phyloP scores from a whole-genome alignment of 2,797 vertebrate genomes.

The Thunnus albacares region DNA sequence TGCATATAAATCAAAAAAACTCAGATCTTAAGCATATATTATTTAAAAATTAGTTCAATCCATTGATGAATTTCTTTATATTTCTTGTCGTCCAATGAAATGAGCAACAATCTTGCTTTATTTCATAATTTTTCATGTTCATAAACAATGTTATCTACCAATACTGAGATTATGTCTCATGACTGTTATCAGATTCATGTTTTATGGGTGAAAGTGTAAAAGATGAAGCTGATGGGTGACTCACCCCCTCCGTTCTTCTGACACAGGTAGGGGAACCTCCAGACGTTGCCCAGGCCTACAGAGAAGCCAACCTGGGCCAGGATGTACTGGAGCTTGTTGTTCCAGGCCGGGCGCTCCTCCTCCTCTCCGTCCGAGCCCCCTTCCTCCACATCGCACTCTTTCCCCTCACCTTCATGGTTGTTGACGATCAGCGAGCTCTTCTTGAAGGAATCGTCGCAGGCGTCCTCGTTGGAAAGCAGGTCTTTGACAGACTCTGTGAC shows the following conservation, averaged over 20 bases:
- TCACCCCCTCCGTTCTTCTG: constrained; percentile 99
- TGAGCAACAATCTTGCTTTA: too few species aligned
- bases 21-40: too few species aligned
- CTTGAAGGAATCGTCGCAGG: constrained; percentile 94
- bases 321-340: constrained; percentile 98
- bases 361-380: constrained; percentile 82
- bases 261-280: constrained; percentile 98
- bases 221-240: constrained; percentile 47
- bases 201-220: neutral
- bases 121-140: too few species aligned
- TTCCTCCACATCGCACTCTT: constrained; percentile 78
- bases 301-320: constrained; percentile 99
- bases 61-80: too few species aligned
- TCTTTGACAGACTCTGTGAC: constrained; percentile 97
- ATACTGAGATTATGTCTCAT: neutral
- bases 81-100: too few species aligned
- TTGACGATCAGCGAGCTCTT: constrained; percentile 92
- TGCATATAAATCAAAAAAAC: too few species aligned
- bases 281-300: constrained; percentile 97
- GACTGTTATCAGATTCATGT: neutral
- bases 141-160: neutral
- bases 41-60: too few species aligned
- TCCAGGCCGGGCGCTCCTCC: constrained; percentile 97
- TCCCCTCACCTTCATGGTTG: constrained; percentile 84
- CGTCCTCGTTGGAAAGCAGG: constrained; percentile 97